Evolutionary conservation across 2,888 invertebrate genomes (phyloP).

Genomic region (Himalopsyche anomala): DNA sequence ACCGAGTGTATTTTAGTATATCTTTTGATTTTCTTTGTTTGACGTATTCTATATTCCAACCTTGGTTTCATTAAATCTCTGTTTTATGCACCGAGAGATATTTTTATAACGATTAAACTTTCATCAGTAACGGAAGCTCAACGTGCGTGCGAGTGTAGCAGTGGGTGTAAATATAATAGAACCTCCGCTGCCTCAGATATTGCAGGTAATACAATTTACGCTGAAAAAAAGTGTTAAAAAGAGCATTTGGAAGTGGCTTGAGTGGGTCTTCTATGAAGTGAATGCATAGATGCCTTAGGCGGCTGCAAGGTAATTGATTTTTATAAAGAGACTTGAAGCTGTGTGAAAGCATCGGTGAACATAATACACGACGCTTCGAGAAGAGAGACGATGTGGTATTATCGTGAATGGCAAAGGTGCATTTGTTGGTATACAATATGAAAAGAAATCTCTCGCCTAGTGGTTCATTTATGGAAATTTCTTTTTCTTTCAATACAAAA

Average conservation of each 20-base stretch:
- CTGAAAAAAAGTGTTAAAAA: not conserved
- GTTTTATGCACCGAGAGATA: no score
- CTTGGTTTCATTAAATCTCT: no score
- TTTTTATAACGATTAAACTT: no score
- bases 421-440: not conserved
- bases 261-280: not conserved
- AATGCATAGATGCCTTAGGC: not conserved
- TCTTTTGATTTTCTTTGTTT: no score
- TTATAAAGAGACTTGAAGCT: constrained; percentile 9
- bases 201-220: not conserved
- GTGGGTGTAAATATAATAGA: not conserved
- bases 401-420: not conserved
- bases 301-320: constrained; percentile 20
- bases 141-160: not conserved
- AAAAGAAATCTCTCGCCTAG: not conserved
- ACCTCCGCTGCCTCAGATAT: not conserved
- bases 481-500: not conserved
- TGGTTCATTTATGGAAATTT: constrained; percentile 1
- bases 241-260: not conserved
- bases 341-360: not conserved
- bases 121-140: no score
- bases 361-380: not conserved
- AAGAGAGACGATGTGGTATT: not conserved
- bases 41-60: no score
- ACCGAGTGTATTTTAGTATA: no score